A percentile compares a stretch with the other conserved stretches of the same genome.
Conservation (phyloP, 2,113 vertebrate genomes). For the Ctenodactylus gundi region DNA sequence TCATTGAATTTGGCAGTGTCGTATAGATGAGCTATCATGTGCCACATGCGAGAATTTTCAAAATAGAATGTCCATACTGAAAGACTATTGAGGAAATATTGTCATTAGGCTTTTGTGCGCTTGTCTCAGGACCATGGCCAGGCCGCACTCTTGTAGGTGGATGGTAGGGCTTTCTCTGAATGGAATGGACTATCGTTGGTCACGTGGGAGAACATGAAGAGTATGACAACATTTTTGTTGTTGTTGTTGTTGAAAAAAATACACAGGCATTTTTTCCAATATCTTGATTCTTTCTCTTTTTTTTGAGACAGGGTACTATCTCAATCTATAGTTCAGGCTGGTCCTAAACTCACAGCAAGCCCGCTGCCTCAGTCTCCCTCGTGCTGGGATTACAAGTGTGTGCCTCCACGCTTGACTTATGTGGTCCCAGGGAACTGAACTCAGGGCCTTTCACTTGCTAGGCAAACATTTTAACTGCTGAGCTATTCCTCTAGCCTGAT, state of each 20-base stretch:
- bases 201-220: neutral
- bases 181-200: neutral
- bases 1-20: neutral
- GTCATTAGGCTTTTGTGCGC: neutral
- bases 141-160: neutral
- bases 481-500: too few relatives aligned
- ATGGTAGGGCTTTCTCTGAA: neutral
- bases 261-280: neutral
- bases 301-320: too few relatives aligned
- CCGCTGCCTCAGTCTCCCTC: too few relatives aligned
- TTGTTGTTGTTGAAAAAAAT: neutral
- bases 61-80: neutral
- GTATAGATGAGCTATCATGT: neutral
- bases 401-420: too few relatives aligned
- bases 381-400: too few relatives aligned
- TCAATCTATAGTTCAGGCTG: too few relatives aligned
- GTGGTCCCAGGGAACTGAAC: too few relatives aligned
- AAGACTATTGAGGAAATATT: neutral
- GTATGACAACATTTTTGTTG: neutral
- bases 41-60: neutral
- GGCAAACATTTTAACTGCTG: too few relatives aligned
- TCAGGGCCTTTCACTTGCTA: too few relatives aligned
- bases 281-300: conserved; percentile 15
- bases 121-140: neutral
- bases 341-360: too few relatives aligned